Evolutionary conservation across 2,797 vertebrate species (phyloP), one percentile per base, ranked within the genome.

Genomic region (Discoglossus pictus): DNA sequence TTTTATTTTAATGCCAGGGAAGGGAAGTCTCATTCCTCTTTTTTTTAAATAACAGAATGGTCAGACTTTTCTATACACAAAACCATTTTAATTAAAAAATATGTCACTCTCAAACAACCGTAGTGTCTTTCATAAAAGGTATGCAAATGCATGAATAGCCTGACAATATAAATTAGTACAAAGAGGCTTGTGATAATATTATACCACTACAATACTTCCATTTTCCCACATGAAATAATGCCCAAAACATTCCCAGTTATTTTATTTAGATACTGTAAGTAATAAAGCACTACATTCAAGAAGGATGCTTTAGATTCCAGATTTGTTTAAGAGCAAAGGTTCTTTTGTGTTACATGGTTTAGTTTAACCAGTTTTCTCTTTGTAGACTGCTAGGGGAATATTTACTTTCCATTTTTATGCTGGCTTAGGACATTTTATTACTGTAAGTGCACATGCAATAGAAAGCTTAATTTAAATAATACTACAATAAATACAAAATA

Each of bases 81-180:
- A 52, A 58, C 9, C 12, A 48, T 16, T 50, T 58, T 59, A 67
- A 59, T 67, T 67, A 50, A 59, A 50, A 48, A 31, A 58, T 4
- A 31, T 58, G 31, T 13, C 43, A 38, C n/a, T 66, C 53, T 48
- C 44, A 61, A 48, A 44, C 44, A 21, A 58, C 8, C 40, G 36
- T 40, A 11, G 13, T 56, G 54, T 38, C 16, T 48, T 66, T 67
- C 12, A 50, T 15, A 3, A 59, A 59, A 18, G 25, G 12, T 23
- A 50, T 40, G 38, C 7, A 40, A 7, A 40, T 13, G 18, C 44
- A 18, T 47, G 20, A 66, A 21, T 58, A 58, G 23, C 10, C 27
- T 13, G 25, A 56, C 43, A 50, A 50, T 20, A 8, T 38, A 40
- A 58, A 66, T 58, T 36, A 48, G 43, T 17, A 65, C 31, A 65